Evolutionary conservation across 2,888 invertebrate species (phyloP).

Genomic region (Eurytoma adleriae): DNA sequence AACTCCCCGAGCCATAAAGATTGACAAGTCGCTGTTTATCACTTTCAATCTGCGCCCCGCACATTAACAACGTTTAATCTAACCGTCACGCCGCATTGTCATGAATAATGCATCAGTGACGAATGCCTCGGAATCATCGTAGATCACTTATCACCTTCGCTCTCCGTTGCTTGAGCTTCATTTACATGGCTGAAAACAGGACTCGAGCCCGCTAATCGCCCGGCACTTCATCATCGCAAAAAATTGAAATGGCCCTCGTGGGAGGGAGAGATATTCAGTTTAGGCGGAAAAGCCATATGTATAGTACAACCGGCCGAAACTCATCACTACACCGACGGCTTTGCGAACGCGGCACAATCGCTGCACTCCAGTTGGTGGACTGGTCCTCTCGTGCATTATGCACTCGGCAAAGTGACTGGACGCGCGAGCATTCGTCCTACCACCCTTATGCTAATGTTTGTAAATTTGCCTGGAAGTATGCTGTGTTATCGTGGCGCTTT

Average conservation of each 20-base stretch:
- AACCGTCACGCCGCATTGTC: neutral
- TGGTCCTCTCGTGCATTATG: conserved; percentile 13
- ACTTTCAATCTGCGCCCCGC: conserved; percentile 12
- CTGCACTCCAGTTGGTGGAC: too few relatives aligned
- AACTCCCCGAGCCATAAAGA: too few relatives aligned
- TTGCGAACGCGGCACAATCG: too few relatives aligned
- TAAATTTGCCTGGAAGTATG: conserved; percentile 27
- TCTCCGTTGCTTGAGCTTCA: neutral
- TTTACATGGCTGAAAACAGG: neutral
- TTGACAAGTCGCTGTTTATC: neutral
- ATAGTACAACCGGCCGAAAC: too few relatives aligned
- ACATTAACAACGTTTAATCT: conserved; percentile 3
- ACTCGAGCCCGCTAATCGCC: too few relatives aligned
- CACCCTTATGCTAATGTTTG: conserved; percentile 46
- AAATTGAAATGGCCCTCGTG: too few relatives aligned
- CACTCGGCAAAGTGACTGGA: conserved; percentile 19
- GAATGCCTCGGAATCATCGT: conserved; percentile 19
- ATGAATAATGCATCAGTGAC: conserved; percentile 21
- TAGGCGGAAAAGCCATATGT: too few relatives aligned
- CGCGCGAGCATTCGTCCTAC: conserved; percentile 1
- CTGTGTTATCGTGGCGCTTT: neutral
- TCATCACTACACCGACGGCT: too few relatives aligned
- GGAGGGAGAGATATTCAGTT: too few relatives aligned
- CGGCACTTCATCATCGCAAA: too few relatives aligned
- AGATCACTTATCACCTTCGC: conserved; percentile 15